Conservation (phyloP, 2,888 invertebrate species). For the Tethea ocularis region DNA sequence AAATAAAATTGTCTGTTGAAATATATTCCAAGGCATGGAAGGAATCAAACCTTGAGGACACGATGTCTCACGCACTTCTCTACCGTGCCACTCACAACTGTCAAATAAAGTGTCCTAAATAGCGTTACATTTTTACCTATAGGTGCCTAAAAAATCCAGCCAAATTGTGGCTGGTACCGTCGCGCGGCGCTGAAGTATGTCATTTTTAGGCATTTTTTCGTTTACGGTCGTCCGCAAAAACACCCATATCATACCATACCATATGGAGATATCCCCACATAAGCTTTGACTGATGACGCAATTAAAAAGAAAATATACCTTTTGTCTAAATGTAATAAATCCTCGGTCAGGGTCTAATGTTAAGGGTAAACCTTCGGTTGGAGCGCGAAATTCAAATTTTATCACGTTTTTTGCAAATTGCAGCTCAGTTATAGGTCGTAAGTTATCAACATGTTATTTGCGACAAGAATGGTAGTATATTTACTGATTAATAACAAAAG, state of each 20-base stretch:
- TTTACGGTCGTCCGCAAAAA: background rate
- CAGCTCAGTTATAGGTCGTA: too few relatives aligned
- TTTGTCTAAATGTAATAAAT: slow-evolving; percentile 1
- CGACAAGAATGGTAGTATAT: too few relatives aligned
- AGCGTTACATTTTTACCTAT: background rate
- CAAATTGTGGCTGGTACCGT: background rate
- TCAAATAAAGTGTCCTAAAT: background rate
- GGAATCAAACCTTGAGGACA: background rate
- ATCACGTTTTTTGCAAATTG: too few relatives aligned
- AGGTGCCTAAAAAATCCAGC: background rate
- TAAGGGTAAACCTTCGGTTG: too few relatives aligned
- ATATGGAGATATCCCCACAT: slow-evolving; percentile 3
- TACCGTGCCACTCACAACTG: background rate
- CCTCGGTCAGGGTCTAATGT: background rate
- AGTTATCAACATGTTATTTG: too few relatives aligned
- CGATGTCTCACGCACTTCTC: background rate
- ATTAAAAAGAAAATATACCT: slow-evolving; percentile 3
- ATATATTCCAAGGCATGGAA: too few relatives aligned
- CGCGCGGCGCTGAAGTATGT: background rate
- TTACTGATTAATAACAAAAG: too few relatives aligned
- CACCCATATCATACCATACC: background rate
- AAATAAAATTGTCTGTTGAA: too few relatives aligned
- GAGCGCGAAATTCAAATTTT: too few relatives aligned
- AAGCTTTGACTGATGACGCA: slow-evolving; percentile 2
- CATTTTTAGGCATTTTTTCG: too few relatives aligned